Conservation (phyloP, 2,113 vertebrate genomes). For the Candoia aspera region DNA sequence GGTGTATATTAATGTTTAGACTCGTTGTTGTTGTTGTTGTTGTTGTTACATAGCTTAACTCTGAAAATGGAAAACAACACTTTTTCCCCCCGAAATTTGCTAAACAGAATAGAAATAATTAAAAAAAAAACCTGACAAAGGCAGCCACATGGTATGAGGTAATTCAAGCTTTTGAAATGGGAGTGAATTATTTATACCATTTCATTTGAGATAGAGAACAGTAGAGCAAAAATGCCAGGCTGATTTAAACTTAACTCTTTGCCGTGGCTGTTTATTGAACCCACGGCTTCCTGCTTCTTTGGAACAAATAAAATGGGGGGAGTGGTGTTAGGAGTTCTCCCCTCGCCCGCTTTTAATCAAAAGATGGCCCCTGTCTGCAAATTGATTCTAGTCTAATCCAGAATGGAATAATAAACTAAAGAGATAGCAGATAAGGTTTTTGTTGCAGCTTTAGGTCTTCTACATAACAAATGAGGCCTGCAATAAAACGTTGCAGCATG, state of each 20-base stretch:
- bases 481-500: not conserved
- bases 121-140: constrained; percentile 51
- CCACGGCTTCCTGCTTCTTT: constrained; percentile 47
- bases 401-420: not conserved
- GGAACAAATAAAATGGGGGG: not conserved
- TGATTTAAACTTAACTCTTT: constrained; percentile 47
- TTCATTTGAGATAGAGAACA: constrained; percentile 52
- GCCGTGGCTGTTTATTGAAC: constrained; percentile 56
- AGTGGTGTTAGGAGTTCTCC: not conserved
- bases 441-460: not conserved
- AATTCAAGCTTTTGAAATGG: constrained; percentile 59
- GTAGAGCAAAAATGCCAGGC: constrained; percentile 53
- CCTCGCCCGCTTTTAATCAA: not conserved
- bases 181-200: constrained; percentile 62
- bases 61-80: not conserved
- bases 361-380: not conserved
- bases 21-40: not conserved
- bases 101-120: constrained; percentile 52
- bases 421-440: no score
- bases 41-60: not conserved
- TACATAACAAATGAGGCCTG: not conserved
- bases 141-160: constrained; percentile 55
- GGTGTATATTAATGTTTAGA: constrained; percentile 16
- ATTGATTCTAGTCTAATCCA: not conserved
- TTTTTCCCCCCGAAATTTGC: not conserved